phyloP scores from a whole-genome alignment of 2,113 vertebrate species.

The Aptenodytes forsteri region DNA sequence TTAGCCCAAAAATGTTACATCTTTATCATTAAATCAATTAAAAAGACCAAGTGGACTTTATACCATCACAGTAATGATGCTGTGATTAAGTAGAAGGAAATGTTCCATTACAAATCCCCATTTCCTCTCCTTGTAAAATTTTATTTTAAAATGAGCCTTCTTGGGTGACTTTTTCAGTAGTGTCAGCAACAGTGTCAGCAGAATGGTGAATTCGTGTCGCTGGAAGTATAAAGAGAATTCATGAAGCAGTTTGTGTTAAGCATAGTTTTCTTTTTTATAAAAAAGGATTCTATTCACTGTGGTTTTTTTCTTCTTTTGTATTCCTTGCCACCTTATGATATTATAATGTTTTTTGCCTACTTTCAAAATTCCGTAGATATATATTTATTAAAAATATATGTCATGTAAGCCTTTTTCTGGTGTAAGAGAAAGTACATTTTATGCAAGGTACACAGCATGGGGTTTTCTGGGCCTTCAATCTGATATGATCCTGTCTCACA shows the following conservation, averaged over 20 bases:
- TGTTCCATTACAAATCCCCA: neutral
- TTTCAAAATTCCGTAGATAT: conserved; percentile 43
- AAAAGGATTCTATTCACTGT: conserved; percentile 14
- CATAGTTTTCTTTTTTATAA: neutral
- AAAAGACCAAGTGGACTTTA: neutral
- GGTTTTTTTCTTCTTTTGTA: neutral
- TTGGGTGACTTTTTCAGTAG: conserved; percentile 51
- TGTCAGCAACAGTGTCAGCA: conserved; percentile 51
- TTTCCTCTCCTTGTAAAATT: conserved; percentile 22
- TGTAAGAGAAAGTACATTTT: conserved; percentile 5
- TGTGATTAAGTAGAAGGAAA: conserved; percentile 19
- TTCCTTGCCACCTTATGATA: conserved; percentile 37
- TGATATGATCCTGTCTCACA: conserved; percentile 12
- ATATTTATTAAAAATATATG: conserved; percentile 52
- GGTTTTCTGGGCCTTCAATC: conserved; percentile 26
- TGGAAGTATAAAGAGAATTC: conserved; percentile 64
- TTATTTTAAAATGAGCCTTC: conserved; percentile 25
- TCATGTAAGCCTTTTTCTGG: conserved; percentile 50
- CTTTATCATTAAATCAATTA: neutral
- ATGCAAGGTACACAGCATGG: conserved; percentile 27
- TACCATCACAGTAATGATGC: neutral
- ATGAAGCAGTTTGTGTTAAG: conserved; percentile 61
- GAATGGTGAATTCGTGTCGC: conserved; percentile 35
- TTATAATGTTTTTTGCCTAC: conserved; percentile 49
- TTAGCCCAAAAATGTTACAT: neutral